phyloP scores from a whole-genome alignment of 2,797 vertebrate genomes.

The Chiroxiphia lanceolata region DNA sequence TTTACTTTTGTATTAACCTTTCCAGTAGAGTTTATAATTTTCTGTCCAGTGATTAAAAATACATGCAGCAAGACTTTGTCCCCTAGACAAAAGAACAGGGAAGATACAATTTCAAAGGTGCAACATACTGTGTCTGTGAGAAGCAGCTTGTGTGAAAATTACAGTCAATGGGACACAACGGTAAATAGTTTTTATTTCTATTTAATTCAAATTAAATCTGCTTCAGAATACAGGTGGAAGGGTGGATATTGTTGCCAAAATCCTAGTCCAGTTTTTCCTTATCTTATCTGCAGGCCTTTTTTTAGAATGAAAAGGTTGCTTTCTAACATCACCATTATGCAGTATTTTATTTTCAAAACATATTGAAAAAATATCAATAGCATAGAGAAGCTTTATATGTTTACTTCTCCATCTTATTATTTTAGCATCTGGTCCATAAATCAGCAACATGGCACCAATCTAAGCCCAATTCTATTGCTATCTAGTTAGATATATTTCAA shows the following conservation, averaged over 20 bases:
- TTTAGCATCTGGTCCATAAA: neutral
- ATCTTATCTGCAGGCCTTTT: constrained; percentile 21
- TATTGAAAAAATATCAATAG: neutral
- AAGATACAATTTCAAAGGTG: constrained; percentile 34
- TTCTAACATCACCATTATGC: neutral
- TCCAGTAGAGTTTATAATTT: neutral
- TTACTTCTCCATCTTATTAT: neutral
- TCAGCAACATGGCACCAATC: neutral
- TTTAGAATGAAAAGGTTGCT: neutral
- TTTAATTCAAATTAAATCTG: constrained; percentile 69
- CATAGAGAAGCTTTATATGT: neutral
- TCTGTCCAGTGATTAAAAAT: neutral
- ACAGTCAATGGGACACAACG: constrained; percentile 47
- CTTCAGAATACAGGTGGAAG: constrained; percentile 38
- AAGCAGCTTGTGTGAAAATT: constrained; percentile 73
- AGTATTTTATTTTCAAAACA: constrained; percentile 23
- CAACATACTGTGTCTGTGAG: constrained; percentile 48
- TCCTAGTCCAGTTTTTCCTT: constrained; percentile 29
- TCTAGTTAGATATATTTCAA: neutral
- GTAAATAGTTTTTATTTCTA: constrained; percentile 66
- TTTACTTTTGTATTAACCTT: neutral
- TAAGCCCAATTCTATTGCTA: neutral
- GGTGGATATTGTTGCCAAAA: constrained; percentile 36
- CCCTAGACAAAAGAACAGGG: neutral
- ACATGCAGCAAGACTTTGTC: neutral